phyloP scores from a whole-genome alignment of 1,140 invertebrate genomes.

The Penaeus japonicus region DNA sequence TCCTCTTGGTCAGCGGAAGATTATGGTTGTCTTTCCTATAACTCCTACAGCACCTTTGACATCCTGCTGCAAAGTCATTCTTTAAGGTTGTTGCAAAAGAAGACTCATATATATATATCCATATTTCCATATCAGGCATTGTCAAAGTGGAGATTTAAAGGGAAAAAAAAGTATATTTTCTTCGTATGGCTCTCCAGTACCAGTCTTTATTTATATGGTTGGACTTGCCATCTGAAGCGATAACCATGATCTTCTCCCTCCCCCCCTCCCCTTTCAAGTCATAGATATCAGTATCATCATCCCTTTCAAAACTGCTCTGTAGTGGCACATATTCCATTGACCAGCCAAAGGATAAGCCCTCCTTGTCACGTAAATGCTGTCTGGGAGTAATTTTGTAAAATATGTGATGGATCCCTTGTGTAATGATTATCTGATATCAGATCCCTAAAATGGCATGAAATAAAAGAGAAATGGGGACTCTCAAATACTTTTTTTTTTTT shows the following conservation, averaged over 20 bases:
- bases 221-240: neutral
- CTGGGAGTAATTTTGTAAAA: too few relatives aligned
- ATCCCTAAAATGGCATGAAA: too few relatives aligned
- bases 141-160: neutral
- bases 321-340: conserved; percentile 33
- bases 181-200: too few relatives aligned
- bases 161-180: too few relatives aligned
- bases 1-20: neutral
- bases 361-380: neutral
- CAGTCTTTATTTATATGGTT: neutral
- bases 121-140: too few relatives aligned
- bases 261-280: neutral
- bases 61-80: too few relatives aligned
- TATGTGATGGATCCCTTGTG: too few relatives aligned
- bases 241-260: conserved; percentile 27
- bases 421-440: too few relatives aligned
- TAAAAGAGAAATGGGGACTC: too few relatives aligned
- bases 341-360: neutral
- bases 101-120: too few relatives aligned
- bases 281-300: conserved; percentile 33
- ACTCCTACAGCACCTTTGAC: neutral
- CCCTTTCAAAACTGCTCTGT: conserved; percentile 10
- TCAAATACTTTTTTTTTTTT: too few relatives aligned
- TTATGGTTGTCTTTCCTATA: conserved; percentile 26
- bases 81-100: too few relatives aligned